Percentiles rank a stretch among this genome's conserved stretches.
Evolutionary conservation across 2,888 invertebrate species (phyloP).

Genomic region (Stomorhina lunata): DNA sequence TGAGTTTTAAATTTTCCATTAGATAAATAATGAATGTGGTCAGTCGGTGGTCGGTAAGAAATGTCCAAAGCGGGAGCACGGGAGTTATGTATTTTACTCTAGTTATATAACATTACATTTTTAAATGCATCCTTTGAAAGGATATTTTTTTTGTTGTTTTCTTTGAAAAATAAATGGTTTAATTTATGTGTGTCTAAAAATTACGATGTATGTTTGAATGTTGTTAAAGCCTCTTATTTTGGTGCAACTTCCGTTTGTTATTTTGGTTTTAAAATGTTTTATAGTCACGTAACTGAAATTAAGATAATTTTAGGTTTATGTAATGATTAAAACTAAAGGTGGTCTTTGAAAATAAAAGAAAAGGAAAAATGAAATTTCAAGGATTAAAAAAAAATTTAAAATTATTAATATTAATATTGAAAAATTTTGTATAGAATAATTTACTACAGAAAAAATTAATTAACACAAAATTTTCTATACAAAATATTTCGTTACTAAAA

Average conservation of each 20-base stretch:
- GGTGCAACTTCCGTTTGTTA: background rate
- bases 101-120: slow-evolving; percentile 22
- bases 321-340: background rate
- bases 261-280: background rate
- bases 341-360: too few relatives aligned
- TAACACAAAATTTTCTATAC: too few relatives aligned
- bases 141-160: background rate
- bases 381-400: too few relatives aligned
- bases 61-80: too few relatives aligned
- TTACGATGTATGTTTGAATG: background rate
- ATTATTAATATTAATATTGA: too few relatives aligned
- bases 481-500: too few relatives aligned
- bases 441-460: too few relatives aligned
- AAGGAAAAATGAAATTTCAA: too few relatives aligned
- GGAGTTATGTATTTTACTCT: too few relatives aligned
- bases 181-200: background rate
- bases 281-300: background rate
- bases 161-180: background rate
- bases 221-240: background rate
- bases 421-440: too few relatives aligned
- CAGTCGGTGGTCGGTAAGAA: too few relatives aligned
- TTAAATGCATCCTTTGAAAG: background rate
- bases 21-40: slow-evolving; percentile 48
- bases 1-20: slow-evolving; percentile 47
- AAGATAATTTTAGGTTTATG: background rate